Evolutionary conservation across 2,797 vertebrate genomes (phyloP).

Genomic region (Dromococcyx pavoninus): DNA sequence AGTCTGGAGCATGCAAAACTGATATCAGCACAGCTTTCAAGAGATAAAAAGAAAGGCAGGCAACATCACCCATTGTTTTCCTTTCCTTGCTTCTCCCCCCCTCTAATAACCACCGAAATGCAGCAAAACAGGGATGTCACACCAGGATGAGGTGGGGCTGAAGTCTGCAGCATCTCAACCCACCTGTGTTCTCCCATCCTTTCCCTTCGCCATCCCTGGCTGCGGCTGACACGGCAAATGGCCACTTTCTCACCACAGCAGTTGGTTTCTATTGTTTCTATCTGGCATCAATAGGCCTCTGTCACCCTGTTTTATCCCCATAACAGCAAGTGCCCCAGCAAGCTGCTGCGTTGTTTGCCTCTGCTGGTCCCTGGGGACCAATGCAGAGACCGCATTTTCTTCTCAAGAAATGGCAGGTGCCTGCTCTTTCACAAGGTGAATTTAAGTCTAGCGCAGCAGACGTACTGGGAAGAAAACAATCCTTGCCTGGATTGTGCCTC

Average conservation of each 20-base stretch:
- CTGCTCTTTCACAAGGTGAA: slow-evolving; percentile 13
- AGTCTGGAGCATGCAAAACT: background rate
- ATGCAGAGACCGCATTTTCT: background rate
- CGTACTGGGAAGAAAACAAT: background rate
- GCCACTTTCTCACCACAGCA: background rate
- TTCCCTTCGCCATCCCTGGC: background rate
- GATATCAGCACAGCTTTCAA: background rate
- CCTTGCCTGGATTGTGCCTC: background rate
- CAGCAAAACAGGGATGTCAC: background rate
- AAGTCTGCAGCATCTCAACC: background rate
- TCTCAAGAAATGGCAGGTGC: background rate
- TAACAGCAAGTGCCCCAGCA: background rate
- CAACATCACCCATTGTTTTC: background rate
- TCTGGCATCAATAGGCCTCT: background rate
- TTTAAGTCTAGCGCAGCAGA: background rate
- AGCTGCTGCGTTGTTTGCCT: background rate
- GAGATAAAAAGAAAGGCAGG: background rate
- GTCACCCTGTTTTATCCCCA: background rate
- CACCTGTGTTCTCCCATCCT: rapidly evolving
- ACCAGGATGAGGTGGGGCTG: rapidly evolving
- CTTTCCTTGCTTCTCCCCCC: background rate
- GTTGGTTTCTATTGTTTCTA: slow-evolving; percentile 23
- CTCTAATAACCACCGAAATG: background rate
- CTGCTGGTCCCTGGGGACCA: background rate
- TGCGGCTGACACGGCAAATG: slow-evolving; percentile 23